These are phyloP conservation scores for Drosophila parabipectinata DNA, from an alignment of 1,140 invertebrate species.

Conservation along the genomic window DNA sequence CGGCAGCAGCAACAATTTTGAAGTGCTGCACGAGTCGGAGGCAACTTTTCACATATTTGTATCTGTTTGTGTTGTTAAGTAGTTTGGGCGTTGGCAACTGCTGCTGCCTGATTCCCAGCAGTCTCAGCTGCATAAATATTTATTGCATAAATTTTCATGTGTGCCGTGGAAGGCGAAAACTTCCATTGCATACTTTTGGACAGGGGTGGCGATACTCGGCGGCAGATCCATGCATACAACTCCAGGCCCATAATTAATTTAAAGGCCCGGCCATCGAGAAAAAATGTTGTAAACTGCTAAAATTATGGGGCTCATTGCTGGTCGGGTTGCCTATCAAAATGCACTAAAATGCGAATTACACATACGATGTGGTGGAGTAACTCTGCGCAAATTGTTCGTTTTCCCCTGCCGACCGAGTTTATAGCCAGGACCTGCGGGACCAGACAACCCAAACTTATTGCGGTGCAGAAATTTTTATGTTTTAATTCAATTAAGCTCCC, in stretches of 20 bases:
- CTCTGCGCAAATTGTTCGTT: slow-evolving; percentile 15
- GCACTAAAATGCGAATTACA: slow-evolving; percentile 46
- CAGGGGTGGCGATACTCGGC: background rate
- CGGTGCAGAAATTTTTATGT: slow-evolving; percentile 75
- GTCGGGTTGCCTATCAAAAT: slow-evolving; percentile 37
- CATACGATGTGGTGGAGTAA: background rate
- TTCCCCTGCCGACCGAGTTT: slow-evolving; percentile 43
- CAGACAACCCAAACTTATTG: slow-evolving; percentile 61
- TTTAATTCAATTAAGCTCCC: slow-evolving; percentile 75
- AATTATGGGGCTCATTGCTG: slow-evolving; percentile 46
- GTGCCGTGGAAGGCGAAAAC: slow-evolving; percentile 23
- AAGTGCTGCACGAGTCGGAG: slow-evolving; percentile 51
- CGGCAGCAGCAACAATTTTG: slow-evolving; percentile 39
- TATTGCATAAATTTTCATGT: slow-evolving; percentile 70
- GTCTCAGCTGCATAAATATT: slow-evolving; percentile 77
- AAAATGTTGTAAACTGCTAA: slow-evolving; percentile 40
- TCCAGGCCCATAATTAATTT: slow-evolving; percentile 44
- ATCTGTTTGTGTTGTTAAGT: slow-evolving; percentile 81
- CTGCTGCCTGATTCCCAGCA: slow-evolving; percentile 8
- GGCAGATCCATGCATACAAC: background rate
- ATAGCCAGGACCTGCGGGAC: slow-evolving; percentile 49
- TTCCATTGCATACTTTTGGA: slow-evolving; percentile 39
- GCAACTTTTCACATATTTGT: slow-evolving; percentile 79
- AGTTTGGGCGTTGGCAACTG: slow-evolving; percentile 52
- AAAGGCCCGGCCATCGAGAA: slow-evolving; percentile 37